Evolutionary conservation across 1,140 invertebrate species (phyloP).

Genomic region (Neoseiulus cucumeris): DNA sequence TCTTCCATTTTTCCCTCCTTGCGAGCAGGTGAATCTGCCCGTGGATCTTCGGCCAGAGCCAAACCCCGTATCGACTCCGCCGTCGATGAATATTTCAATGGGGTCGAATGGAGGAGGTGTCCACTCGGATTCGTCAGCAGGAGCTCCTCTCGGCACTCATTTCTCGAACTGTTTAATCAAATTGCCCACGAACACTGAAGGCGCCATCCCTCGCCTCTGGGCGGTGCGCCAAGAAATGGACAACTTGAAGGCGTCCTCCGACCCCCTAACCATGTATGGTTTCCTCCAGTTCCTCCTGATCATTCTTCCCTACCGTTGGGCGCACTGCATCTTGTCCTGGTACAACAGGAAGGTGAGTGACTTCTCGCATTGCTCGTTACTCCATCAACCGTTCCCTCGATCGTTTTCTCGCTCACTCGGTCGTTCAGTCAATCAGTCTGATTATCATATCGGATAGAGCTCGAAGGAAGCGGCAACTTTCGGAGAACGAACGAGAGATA

Average conservation of each 20-base stretch:
- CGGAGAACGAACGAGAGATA: no score
- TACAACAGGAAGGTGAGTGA: constrained; percentile 4
- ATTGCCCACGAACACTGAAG: constrained; percentile 35
- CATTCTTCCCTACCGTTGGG: constrained; percentile 6
- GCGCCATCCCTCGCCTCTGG: constrained; percentile 40
- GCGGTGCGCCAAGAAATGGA: constrained; percentile 32
- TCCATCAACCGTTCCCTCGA: no score
- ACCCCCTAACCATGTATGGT: constrained; percentile 33
- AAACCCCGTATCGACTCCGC: constrained; percentile 15
- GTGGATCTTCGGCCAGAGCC: constrained; percentile 15
- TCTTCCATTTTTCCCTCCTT: background rate
- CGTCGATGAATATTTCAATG: constrained; percentile 14
- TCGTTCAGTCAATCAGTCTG: no score
- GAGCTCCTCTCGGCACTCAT: constrained; percentile 8
- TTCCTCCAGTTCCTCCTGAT: background rate
- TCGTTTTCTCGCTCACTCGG: no score
- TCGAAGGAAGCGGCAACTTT: no score
- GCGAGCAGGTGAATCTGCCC: background rate
- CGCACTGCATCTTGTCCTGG: constrained; percentile 7
- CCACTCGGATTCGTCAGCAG: constrained; percentile 16
- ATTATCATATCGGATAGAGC: no score
- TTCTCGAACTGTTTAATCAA: constrained; percentile 22
- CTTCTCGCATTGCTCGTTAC: no score
- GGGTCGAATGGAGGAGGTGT: constrained; percentile 14
- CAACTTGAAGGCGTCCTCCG: constrained; percentile 32